phyloP scores from a whole-genome alignment of 2,797 vertebrate species.

The Rhinogobio ventralis region DNA sequence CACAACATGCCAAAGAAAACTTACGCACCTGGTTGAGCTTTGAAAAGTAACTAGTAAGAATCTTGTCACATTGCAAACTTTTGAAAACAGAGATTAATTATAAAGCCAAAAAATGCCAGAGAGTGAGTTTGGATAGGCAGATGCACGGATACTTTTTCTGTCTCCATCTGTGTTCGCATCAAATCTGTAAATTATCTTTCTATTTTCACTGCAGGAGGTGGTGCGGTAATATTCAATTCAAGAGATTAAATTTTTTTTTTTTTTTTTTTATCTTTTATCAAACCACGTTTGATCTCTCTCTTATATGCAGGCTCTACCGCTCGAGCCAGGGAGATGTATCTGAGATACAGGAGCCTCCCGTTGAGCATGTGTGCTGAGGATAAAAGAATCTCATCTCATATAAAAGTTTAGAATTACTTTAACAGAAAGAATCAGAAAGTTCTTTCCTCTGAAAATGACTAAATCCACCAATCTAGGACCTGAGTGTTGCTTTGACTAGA shows the following conservation, averaged over 20 bases:
- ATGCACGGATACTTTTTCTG: constrained; percentile 4
- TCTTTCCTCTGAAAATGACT: background rate
- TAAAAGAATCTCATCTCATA: background rate
- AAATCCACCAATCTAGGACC: background rate
- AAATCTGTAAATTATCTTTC: constrained; percentile 34
- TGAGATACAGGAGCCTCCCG: background rate
- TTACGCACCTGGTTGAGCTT: constrained; percentile 10
- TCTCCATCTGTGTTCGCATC: constrained; percentile 34
- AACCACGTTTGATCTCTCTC: too few relatives aligned
- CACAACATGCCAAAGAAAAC: constrained; percentile 12
- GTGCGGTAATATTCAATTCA: constrained; percentile 17
- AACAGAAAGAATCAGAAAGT: background rate
- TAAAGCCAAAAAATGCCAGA: background rate
- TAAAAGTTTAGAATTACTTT: constrained; percentile 13
- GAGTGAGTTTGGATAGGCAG: constrained; percentile 18
- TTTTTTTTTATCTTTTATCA: constrained; percentile 3
- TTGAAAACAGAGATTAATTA: constrained; percentile 36
- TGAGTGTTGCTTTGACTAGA: background rate
- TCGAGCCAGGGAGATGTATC: background rate
- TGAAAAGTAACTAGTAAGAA: constrained; percentile 10
- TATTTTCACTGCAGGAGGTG: constrained; percentile 4
- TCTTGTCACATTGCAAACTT: constrained; percentile 21
- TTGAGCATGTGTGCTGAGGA: constrained; percentile 9
- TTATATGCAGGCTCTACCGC: too few relatives aligned
- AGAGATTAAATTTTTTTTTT: background rate